Conservation (phyloP, 2,113 vertebrate species). For the Odocoileus hemionus region DNA sequence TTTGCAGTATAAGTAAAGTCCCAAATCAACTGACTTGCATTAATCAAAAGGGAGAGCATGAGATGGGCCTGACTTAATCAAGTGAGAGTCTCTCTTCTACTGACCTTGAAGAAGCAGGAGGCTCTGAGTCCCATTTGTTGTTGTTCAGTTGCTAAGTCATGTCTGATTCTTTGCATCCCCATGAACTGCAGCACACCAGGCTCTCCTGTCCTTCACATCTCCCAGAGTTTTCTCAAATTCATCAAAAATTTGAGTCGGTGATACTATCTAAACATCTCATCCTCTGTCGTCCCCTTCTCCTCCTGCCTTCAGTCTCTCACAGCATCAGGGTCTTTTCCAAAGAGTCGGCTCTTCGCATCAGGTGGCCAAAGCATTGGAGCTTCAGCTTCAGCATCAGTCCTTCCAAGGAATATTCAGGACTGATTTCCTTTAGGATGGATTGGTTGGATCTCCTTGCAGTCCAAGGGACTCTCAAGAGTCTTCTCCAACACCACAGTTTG, state of each 20-base stretch:
- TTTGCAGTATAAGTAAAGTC: not conserved
- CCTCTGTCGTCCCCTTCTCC: not conserved
- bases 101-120: not conserved
- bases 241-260: not conserved
- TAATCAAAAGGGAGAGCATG: not conserved
- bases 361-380: not conserved
- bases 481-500: not conserved
- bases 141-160: not conserved
- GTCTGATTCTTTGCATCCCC: not conserved
- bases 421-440: not conserved
- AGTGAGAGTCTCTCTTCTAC: not conserved
- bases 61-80: not conserved
- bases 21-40: not conserved
- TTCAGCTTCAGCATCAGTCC: not conserved
- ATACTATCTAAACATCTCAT: not conserved
- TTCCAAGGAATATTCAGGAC: not conserved
- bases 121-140: not conserved
- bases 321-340: not conserved
- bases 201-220: not conserved
- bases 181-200: not conserved
- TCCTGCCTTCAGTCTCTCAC: not conserved
- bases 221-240: not conserved
- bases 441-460: not conserved
- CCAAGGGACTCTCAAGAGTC: not conserved
- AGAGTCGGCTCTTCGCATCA: fast-evolving